These are phyloP conservation scores for Arge pagana DNA, from an alignment of 2,888 invertebrate species.

Conservation along the genomic window DNA sequence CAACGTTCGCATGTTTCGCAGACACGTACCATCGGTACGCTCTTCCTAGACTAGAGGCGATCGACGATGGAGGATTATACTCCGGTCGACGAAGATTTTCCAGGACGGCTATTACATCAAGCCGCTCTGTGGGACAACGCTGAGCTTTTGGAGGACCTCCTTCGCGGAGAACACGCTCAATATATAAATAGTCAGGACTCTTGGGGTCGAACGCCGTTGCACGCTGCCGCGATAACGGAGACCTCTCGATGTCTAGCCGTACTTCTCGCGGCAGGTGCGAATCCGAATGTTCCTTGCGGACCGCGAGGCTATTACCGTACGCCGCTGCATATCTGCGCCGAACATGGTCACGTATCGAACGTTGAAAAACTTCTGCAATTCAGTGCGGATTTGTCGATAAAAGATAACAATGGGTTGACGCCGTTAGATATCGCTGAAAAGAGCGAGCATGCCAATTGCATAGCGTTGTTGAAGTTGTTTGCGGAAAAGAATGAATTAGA, in stretches of 20 bases:
- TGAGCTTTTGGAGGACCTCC: constrained; percentile 79
- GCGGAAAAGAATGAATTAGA: constrained; percentile 74
- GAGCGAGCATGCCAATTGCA: constrained; percentile 69
- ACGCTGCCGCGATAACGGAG: constrained; percentile 82
- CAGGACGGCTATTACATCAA: constrained; percentile 78
- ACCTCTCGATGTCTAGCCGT: constrained; percentile 76
- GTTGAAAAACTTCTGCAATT: constrained; percentile 69
- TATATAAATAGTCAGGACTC: constrained; percentile 74
- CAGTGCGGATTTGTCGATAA: constrained; percentile 67
- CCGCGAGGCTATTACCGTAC: constrained; percentile 74
- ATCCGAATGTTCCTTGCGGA: constrained; percentile 71
- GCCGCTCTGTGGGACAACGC: constrained; percentile 89
- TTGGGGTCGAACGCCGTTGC: constrained; percentile 77
- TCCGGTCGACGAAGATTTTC: constrained; percentile 82
- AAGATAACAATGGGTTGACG: constrained; percentile 72
- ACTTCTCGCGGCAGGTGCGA: constrained; percentile 72
- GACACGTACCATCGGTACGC: too few relatives aligned
- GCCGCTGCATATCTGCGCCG: constrained; percentile 80
- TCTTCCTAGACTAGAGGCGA: too few relatives aligned
- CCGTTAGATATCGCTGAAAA: constrained; percentile 75
- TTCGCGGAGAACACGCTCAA: constrained; percentile 69
- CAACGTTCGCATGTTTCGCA: too few relatives aligned
- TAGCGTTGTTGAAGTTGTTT: constrained; percentile 67
- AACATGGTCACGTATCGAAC: constrained; percentile 77
- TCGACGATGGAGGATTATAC: constrained; percentile 67